A percentile compares a stretch with the other conserved stretches of the same genome.
These are phyloP conservation scores for Netelia inedita DNA, from an alignment of 2,888 invertebrate species.

Conservation along the genomic window DNA sequence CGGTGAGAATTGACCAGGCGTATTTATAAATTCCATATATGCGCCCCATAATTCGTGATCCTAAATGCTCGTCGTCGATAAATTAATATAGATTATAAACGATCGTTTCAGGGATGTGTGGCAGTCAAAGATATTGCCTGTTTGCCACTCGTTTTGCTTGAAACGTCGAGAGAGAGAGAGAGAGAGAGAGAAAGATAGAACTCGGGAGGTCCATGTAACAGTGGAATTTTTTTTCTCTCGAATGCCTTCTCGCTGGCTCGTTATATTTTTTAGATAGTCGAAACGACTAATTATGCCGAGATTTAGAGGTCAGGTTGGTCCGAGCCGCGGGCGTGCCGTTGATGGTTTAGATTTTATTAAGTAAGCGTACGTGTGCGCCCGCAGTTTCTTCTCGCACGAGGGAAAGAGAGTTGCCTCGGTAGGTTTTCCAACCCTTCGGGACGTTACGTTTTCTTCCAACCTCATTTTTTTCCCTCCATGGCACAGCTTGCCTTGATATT, in stretches of 20 bases:
- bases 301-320: slow-evolving; percentile 46
- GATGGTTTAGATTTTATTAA: slow-evolving; percentile 45
- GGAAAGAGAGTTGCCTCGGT: neutral
- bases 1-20: slow-evolving; percentile 15
- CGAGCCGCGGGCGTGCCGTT: neutral
- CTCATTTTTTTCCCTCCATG: slow-evolving; percentile 1
- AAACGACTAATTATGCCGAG: slow-evolving; percentile 36
- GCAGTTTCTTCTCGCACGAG: slow-evolving; percentile 7
- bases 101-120: slow-evolving; percentile 17
- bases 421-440: slow-evolving; percentile 11
- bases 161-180: slow-evolving; percentile 15
- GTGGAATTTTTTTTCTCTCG: slow-evolving; percentile 40
- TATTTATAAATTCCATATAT: slow-evolving; percentile 34
- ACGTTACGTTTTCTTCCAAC: slow-evolving; percentile 12
- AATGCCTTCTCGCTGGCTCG: slow-evolving; percentile 9
- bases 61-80: slow-evolving; percentile 44
- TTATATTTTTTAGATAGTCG: slow-evolving; percentile 2
- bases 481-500: slow-evolving; percentile 59
- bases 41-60: slow-evolving; percentile 33
- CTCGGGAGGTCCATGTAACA: neutral
- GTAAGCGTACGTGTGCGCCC: slow-evolving; percentile 14
- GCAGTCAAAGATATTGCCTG: slow-evolving; percentile 25
- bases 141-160: slow-evolving; percentile 21
- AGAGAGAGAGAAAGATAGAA: too few relatives aligned
- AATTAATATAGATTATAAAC: slow-evolving; percentile 57